These are phyloP conservation scores for Megaceryle maxima DNA, from an alignment of 2,113 vertebrate genomes.

Conservation along the genomic window DNA sequence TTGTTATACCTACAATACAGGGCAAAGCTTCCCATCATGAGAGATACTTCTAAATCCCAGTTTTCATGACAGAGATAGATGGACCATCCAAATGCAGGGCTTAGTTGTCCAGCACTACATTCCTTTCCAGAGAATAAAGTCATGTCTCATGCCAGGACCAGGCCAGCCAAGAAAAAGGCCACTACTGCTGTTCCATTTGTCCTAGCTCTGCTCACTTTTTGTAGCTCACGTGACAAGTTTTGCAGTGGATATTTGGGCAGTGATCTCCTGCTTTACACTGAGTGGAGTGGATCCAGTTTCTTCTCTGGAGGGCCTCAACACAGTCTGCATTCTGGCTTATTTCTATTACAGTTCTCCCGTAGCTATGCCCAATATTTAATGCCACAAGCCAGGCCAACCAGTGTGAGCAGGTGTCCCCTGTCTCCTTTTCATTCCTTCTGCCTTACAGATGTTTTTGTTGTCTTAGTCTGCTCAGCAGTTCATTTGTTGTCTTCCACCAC, in stretches of 20 bases:
- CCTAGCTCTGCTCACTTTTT: background rate
- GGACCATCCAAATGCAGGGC: background rate
- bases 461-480: background rate
- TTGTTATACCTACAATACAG: background rate
- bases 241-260: background rate
- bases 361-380: background rate
- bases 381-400: accelerated
- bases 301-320: background rate
- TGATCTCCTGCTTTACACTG: accelerated
- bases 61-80: background rate
- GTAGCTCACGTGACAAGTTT: background rate
- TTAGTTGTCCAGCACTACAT: background rate
- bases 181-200: background rate
- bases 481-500: background rate
- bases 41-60: background rate
- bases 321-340: background rate
- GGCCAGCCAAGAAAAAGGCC: background rate
- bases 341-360: background rate
- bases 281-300: background rate
- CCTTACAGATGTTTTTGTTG: background rate
- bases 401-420: background rate
- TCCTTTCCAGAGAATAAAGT: background rate
- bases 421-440: background rate
- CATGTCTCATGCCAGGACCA: background rate
- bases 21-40: background rate